Evolutionary conservation across 2,113 vertebrate genomes (phyloP).

Genomic region (Hippocampus mohnikei): DNA sequence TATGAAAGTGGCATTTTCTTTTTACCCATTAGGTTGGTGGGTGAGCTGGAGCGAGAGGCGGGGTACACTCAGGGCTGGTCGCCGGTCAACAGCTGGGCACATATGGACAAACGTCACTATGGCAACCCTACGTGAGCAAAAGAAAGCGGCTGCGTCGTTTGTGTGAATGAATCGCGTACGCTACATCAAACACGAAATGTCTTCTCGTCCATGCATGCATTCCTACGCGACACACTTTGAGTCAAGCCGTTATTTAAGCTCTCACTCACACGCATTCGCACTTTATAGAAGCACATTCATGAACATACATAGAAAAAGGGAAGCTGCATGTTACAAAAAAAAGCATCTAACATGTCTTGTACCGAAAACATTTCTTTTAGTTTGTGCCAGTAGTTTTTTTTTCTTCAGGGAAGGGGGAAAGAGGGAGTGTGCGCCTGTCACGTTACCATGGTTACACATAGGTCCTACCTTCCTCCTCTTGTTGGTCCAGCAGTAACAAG

Average conservation of each 20-base stretch:
- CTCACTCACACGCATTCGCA: constrained; percentile 31
- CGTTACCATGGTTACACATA: constrained; percentile 50
- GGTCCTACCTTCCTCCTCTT: constrained; percentile 44
- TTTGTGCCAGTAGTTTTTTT: constrained; percentile 73
- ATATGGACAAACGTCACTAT: not conserved
- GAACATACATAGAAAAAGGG: constrained; percentile 56
- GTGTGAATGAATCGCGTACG: constrained; percentile 16
- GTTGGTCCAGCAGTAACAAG: constrained; percentile 83
- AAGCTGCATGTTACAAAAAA: constrained; percentile 62
- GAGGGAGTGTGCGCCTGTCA: constrained; percentile 65
- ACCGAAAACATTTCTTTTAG: constrained; percentile 60
- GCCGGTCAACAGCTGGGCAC: not conserved
- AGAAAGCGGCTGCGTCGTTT: not conserved
- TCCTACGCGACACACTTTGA: constrained; percentile 4
- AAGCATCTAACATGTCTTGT: constrained; percentile 71
- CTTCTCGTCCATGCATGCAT: constrained; percentile 36
- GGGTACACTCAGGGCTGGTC: not conserved
- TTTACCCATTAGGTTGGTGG: not conserved
- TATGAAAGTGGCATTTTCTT: not conserved
- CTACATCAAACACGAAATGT: constrained; percentile 21
- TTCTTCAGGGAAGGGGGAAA: constrained; percentile 54
- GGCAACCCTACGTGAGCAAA: not conserved
- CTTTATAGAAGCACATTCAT: constrained; percentile 26
- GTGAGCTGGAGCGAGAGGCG: not conserved
- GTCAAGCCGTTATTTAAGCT: constrained; percentile 2